Base-by-base conservation (phyloP, 2,888 invertebrate species). In the Polietes domitor region DNA sequence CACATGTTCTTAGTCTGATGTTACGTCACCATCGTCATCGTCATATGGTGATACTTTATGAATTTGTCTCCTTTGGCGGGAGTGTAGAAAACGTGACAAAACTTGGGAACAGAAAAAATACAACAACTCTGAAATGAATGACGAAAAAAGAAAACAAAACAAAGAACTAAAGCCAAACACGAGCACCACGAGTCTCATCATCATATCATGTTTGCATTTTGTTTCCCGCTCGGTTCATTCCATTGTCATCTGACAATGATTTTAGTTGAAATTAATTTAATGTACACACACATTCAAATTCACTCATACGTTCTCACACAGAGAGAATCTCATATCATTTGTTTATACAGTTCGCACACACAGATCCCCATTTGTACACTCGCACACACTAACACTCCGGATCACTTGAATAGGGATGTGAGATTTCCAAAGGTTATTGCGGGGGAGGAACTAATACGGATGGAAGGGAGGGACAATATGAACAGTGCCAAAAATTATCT, bases 61-160 rank as follows among this genome's bases (percentile, higher is more conserved):
- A 68, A 68, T 68, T 58, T 37, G 41, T 47, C 61, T 28, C 72
- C 19, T 63, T 70, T 61, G 68, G 58, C 55, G 68, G 43, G 68
- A 68, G 68, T 41, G 41, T 37, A 43, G 61, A 76, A 53, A 74
- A 84, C 84, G 84, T 84, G 84, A 84, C 84, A 78, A 84, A 81
- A 84, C 78, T 84, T 68, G 68, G 41, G 41, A 68, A 68, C 37
- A 43, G 24, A 68, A 47, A 79, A 82, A 75, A 47, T 37, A 32
- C 4, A 3, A 37, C 37, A 37, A 1, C 7, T 24, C 71, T 79
- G 71, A 47, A 47, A 17, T 1, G 12, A 15, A 2, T 1, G 12
- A 47, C 2, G 12, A 41, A 12, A 41, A 41, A 41, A 41, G 9
- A 50, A 19, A 2, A 28, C 15, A 26, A 61, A 61, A 61, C 61